Evolutionary conservation across 2,888 invertebrate genomes (phyloP).

Genomic region (Eretmocerus hayati): DNA sequence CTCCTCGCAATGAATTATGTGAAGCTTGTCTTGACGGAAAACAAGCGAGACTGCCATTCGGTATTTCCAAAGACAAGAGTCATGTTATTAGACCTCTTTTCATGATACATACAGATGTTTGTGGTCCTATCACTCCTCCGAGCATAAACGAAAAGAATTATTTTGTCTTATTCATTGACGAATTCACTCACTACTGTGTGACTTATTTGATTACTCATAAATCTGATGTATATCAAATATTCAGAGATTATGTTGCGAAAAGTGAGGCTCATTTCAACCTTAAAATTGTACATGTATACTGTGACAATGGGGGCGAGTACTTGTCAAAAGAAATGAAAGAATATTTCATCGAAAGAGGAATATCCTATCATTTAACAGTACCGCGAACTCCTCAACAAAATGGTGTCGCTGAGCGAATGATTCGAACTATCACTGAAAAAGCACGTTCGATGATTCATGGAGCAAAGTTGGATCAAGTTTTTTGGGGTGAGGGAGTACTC

Average conservation of each 20-base stretch:
- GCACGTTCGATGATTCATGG: constrained; percentile 16
- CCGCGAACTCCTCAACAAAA: constrained; percentile 42
- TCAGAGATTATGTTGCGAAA: constrained; percentile 32
- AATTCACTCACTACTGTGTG: no score
- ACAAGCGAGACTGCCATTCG: constrained; percentile 6
- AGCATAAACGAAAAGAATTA: no score
- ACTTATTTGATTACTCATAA: constrained; percentile 19
- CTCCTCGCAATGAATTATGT: constrained; percentile 10
- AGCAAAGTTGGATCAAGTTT: constrained; percentile 13
- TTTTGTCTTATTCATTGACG: no score
- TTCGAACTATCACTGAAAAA: constrained; percentile 27
- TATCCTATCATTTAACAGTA: constrained; percentile 39
- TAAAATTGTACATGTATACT: constrained; percentile 9
- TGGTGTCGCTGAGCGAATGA: constrained; percentile 40
- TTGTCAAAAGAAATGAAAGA: constrained; percentile 33
- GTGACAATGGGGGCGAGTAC: no score
- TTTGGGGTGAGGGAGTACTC: constrained; percentile 28
- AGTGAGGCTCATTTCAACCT: constrained; percentile 19
- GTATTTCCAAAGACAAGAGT: not conserved
- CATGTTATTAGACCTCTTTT: constrained; percentile 13
- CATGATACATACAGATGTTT: constrained; percentile 20
- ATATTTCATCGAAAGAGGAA: constrained; percentile 34
- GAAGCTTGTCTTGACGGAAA: constrained; percentile 12
- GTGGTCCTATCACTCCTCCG: no score
- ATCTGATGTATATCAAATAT: constrained; percentile 17